phyloP scores from a whole-genome alignment of 1,140 invertebrate species.

The Argopecten irradians region DNA sequence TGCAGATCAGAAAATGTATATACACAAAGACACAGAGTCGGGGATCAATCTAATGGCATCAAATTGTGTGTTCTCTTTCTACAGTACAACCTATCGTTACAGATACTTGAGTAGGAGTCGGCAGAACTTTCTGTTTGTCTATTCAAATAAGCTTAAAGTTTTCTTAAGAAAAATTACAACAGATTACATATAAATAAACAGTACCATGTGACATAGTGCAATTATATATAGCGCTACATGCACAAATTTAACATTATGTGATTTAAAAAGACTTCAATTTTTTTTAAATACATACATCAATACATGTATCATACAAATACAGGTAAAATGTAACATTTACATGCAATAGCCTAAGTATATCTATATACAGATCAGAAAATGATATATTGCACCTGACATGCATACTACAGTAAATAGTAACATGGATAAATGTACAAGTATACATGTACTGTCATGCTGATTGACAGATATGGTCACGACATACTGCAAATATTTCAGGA shows the following conservation, averaged over 20 bases:
- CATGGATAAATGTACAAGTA: not conserved
- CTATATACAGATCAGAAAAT: not conserved
- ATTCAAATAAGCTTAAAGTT: not conserved
- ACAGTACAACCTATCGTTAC: not conserved
- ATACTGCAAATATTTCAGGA: not conserved
- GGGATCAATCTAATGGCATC: slow-evolving; percentile 3
- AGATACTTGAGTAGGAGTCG: not conserved
- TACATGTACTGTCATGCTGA: not conserved
- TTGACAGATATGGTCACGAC: not conserved
- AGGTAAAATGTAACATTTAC: not conserved
- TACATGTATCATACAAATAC: not conserved
- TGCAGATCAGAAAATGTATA: no score
- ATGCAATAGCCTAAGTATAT: not conserved
- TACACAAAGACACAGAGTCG: not conserved
- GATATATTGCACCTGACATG: not conserved
- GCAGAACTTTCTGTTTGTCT: not conserved
- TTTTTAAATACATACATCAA: no score
- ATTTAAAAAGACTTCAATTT: no score
- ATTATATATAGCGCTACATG: no score
- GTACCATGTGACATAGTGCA: no score
- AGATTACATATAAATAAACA: no score
- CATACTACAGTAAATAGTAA: not conserved
- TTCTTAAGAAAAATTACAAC: not conserved
- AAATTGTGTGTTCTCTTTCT: not conserved
- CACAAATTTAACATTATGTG: no score